These are phyloP conservation scores for Eleutherodactylus coqui DNA, from an alignment of 2,797 vertebrate genomes.

Conservation along the genomic window DNA sequence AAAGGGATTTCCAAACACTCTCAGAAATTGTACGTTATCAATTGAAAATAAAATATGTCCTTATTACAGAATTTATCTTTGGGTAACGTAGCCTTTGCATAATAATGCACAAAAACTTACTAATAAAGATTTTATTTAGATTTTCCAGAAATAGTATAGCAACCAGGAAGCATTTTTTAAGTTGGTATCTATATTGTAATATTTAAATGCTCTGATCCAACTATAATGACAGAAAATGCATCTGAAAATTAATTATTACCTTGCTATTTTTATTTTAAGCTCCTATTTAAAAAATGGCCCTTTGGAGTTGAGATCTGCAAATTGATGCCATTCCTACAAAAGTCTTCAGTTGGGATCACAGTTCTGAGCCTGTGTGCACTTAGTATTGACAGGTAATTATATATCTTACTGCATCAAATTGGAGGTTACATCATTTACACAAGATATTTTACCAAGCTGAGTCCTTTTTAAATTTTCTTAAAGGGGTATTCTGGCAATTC, in stretches of 20 bases:
- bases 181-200: neutral
- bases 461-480: too few relatives aligned
- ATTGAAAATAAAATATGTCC: too few relatives aligned
- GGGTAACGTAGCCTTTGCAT: too few relatives aligned
- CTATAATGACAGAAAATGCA: neutral
- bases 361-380: conserved; percentile 91
- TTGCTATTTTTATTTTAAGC: conserved; percentile 73
- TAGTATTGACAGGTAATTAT: conserved; percentile 78
- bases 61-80: too few relatives aligned
- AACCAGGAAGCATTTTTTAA: too few relatives aligned
- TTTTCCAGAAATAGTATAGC: too few relatives aligned
- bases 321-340: conserved; percentile 93
- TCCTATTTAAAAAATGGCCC: conserved; percentile 89
- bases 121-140: too few relatives aligned
- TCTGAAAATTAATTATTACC: neutral
- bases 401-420: neutral
- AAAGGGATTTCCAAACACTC: too few relatives aligned
- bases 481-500: too few relatives aligned
- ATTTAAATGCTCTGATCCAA: neutral
- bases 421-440: neutral
- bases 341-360: conserved; percentile 91
- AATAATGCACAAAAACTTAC: too few relatives aligned
- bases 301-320: conserved; percentile 91
- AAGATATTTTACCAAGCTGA: neutral
- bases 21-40: too few relatives aligned